Evolutionary conservation across 1,140 invertebrate genomes (phyloP).

Genomic region (Lepidotrigona ventralis): DNA sequence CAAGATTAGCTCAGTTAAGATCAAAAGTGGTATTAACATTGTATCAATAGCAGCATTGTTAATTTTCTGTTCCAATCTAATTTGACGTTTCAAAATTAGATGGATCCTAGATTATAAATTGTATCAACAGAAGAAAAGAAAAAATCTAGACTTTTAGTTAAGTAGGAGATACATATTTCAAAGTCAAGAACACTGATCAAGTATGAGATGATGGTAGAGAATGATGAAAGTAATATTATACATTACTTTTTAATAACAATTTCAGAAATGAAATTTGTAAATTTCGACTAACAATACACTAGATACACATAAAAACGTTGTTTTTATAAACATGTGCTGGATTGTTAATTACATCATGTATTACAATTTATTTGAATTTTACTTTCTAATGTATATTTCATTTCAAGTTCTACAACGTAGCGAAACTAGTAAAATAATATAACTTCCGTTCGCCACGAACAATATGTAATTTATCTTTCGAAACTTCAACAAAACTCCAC

Average conservation of each 20-base stretch:
- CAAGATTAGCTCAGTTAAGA: neutral
- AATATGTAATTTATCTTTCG: neutral
- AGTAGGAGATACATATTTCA: too few species aligned
- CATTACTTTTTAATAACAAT: too few species aligned
- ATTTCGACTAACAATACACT: too few species aligned
- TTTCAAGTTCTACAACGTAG: neutral
- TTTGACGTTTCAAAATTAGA: neutral
- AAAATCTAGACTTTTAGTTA: neutral
- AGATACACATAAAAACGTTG: too few species aligned
- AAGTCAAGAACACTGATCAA: too few species aligned
- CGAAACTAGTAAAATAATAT: neutral
- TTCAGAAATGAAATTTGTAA: too few species aligned
- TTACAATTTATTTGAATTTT: neutral
- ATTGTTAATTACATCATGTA: neutral
- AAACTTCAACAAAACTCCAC: neutral
- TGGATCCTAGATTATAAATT: neutral
- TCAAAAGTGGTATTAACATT: neutral
- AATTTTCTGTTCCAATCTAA: neutral
- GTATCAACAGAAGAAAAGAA: neutral
- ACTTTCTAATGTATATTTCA: neutral
- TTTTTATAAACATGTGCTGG: neutral
- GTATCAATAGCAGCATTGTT: neutral
- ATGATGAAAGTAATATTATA: neutral
- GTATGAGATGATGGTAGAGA: neutral
- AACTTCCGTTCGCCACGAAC: neutral